Percentiles rank a stretch among this genome's conserved stretches.
Conservation (phyloP, 2,113 vertebrate genomes). For the Oncorhynchus keta region DNA sequence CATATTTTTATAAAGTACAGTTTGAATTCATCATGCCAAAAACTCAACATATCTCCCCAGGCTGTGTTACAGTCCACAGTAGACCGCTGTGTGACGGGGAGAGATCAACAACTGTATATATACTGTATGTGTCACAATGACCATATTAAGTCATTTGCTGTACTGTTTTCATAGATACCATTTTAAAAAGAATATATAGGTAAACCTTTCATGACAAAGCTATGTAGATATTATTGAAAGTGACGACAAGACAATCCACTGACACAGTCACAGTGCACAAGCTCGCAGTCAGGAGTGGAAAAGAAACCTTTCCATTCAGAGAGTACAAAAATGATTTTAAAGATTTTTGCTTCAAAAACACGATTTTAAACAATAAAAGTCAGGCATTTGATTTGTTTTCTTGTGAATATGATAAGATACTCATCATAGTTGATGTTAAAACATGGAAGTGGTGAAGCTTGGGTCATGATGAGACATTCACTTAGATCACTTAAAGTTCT, state of each 20-base stretch:
- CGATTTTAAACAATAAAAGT: constrained; percentile 36
- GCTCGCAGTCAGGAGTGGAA: constrained; percentile 90
- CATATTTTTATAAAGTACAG: constrained; percentile 57
- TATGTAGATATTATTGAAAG: constrained; percentile 90
- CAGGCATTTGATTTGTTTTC: constrained; percentile 41
- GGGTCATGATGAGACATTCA: constrained; percentile 36
- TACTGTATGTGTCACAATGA: constrained; percentile 66
- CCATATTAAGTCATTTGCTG: constrained; percentile 67
- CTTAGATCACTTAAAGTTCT: constrained; percentile 14
- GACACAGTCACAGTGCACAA: constrained; percentile 98
- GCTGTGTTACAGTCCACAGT: constrained; percentile 53
- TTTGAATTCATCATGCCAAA: constrained; percentile 70
- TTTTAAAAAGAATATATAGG: constrained; percentile 81
- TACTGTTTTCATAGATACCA: constrained; percentile 70
- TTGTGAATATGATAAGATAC: constrained; percentile 27
- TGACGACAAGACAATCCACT: constrained; percentile 89
- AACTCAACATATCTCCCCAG: constrained; percentile 50
- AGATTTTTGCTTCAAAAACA: constrained; percentile 30
- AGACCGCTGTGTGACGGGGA: constrained; percentile 62
- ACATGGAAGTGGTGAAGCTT: constrained; percentile 19
- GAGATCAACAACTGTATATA: constrained; percentile 60
- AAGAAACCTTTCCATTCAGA: constrained; percentile 60
- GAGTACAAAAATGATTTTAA: constrained; percentile 61
- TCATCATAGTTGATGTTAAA: constrained; percentile 10
- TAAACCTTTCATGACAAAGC: constrained; percentile 91